Evolutionary conservation across 2,797 vertebrate genomes (phyloP).

Genomic region (Molossus alvarezi): DNA sequence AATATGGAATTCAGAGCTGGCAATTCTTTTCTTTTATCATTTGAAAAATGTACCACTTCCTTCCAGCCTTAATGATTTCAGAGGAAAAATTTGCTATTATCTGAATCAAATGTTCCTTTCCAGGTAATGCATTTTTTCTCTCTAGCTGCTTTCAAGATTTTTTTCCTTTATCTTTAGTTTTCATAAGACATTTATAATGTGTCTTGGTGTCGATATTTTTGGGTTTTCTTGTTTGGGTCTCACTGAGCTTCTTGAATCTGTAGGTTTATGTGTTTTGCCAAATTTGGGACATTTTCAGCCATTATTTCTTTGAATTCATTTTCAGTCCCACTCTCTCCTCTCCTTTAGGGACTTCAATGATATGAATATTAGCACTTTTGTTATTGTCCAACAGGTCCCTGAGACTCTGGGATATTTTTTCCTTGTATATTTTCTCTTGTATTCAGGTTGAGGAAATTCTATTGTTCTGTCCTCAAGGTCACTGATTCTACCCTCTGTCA

Average conservation of each 20-base stretch:
- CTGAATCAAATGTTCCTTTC: constrained; percentile 58
- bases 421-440: background rate
- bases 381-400: background rate
- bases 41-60: constrained; percentile 67
- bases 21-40: constrained; percentile 72
- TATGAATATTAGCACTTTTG: constrained; percentile 25
- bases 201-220: constrained; percentile 64
- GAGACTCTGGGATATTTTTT: background rate
- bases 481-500: constrained; percentile 17
- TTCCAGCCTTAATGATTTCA: constrained; percentile 67
- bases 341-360: background rate
- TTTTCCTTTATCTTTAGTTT: constrained; percentile 70
- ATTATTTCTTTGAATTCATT: constrained; percentile 60
- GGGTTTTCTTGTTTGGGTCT: constrained; percentile 63
- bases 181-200: constrained; percentile 64
- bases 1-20: constrained; percentile 60
- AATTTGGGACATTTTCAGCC: constrained; percentile 45
- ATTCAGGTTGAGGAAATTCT: constrained; percentile 7
- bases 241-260: constrained; percentile 26
- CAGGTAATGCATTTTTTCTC: constrained; percentile 61
- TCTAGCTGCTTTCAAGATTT: constrained; percentile 61
- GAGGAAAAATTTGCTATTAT: constrained; percentile 68
- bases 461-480: constrained; percentile 1
- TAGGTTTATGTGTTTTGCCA: constrained; percentile 20
- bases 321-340: background rate